phyloP scores from a whole-genome alignment of 2,888 invertebrate species.

The Andricus quercusramuli region DNA sequence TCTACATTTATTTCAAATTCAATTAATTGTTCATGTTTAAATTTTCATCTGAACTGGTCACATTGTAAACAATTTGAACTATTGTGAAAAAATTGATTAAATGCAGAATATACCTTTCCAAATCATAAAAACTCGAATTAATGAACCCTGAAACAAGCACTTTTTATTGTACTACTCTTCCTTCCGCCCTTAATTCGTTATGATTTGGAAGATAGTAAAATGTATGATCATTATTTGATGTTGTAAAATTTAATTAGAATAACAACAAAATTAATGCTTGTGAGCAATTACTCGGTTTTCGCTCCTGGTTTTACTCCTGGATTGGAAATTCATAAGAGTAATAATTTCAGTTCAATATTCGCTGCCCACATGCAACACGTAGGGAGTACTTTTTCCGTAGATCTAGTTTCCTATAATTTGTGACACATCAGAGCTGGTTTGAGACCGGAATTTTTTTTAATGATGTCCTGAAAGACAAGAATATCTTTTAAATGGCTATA shows the following conservation, averaged over 20 bases:
- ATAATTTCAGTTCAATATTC: slow-evolving; percentile 3
- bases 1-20: background rate
- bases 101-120: background rate
- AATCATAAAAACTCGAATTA: background rate
- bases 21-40: background rate
- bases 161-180: background rate
- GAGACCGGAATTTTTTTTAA: too few species aligned
- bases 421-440: background rate
- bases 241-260: background rate
- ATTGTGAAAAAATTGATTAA: background rate
- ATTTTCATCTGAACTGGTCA: too few species aligned
- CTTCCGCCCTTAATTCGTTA: background rate
- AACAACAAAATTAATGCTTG: background rate
- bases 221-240: too few species aligned
- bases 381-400: background rate
- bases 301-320: background rate
- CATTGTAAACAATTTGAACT: too few species aligned
- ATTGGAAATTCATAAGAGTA: background rate
- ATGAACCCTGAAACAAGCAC: background rate
- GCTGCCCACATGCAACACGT: background rate
- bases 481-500: too few species aligned
- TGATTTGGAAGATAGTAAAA: background rate
- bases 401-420: background rate
- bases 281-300: background rate
- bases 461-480: too few species aligned